These are phyloP conservation scores for Orthosia incerta DNA, from an alignment of 2,888 invertebrate species.

Conservation along the genomic window DNA sequence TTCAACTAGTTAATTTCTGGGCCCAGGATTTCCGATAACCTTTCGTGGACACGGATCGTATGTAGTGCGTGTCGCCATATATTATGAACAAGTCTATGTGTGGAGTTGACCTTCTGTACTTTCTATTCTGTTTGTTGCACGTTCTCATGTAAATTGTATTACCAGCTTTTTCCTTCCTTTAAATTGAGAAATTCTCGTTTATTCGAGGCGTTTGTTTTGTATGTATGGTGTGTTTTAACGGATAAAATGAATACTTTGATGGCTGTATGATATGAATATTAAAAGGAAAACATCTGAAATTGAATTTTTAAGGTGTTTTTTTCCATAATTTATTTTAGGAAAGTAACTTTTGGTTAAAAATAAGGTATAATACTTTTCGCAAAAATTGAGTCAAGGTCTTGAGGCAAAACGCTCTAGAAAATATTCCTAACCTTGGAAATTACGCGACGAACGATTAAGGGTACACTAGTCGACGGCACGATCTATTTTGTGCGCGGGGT, in stretches of 20 bases:
- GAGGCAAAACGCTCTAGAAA: background rate
- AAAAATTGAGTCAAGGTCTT: background rate
- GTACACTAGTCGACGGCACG: too few relatives aligned
- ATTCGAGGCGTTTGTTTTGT: constrained; percentile 27
- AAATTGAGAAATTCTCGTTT: constrained; percentile 54
- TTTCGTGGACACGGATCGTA: too few relatives aligned
- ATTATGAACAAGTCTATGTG: too few relatives aligned
- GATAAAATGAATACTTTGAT: constrained; percentile 38
- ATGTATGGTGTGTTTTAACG: constrained; percentile 32
- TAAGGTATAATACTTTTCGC: background rate
- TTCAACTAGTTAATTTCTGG: too few relatives aligned
- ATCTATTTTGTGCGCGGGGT: too few relatives aligned
- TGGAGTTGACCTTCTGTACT: background rate
- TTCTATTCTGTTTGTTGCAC: constrained; percentile 2
- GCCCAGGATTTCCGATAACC: too few relatives aligned
- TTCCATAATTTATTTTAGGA: background rate
- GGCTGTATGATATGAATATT: constrained; percentile 34
- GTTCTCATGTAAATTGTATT: constrained; percentile 58
- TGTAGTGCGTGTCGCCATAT: background rate
- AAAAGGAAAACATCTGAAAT: background rate
- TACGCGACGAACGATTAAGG: background rate
- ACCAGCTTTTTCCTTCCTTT: constrained; percentile 48
- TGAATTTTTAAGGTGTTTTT: background rate
- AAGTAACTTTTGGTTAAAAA: too few relatives aligned
- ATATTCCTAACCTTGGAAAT: background rate